phyloP scores from a whole-genome alignment of 2,888 invertebrate genomes.

The Mechanitis messenoides region DNA sequence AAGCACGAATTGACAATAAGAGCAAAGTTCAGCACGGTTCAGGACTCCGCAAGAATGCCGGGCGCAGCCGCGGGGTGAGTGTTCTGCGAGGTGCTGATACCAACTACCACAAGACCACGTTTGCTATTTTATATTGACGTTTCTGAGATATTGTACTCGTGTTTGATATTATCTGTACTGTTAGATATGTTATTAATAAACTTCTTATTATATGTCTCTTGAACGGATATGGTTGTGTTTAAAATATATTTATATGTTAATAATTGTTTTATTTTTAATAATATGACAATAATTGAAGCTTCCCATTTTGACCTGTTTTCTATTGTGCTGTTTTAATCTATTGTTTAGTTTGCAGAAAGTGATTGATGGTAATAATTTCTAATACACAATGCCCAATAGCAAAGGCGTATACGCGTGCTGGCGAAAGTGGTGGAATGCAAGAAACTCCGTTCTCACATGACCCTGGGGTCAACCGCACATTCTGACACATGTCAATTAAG shows the following conservation, averaged over 20 bases:
- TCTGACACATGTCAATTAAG: conserved; percentile 76
- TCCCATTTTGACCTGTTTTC: neutral
- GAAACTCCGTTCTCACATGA: conserved; percentile 69
- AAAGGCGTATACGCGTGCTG: conserved; percentile 35
- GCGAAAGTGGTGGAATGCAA: conserved; percentile 69
- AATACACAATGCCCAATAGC: conserved; percentile 26
- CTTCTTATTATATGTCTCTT: conserved; percentile 1
- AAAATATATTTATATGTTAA: too few species aligned
- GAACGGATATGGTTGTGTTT: neutral
- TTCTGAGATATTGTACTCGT: conserved; percentile 13
- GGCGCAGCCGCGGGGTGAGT: conserved; percentile 52
- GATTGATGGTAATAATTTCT: conserved; percentile 27
- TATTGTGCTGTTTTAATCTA: conserved; percentile 7
- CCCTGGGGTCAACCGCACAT: conserved; percentile 68
- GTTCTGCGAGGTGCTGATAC: conserved; percentile 54
- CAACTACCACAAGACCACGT: conserved; percentile 66
- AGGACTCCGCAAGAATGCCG: conserved; percentile 71
- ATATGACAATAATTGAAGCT: neutral
- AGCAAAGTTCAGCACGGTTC: conserved; percentile 74
- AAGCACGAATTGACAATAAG: conserved; percentile 75
- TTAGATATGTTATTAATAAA: conserved; percentile 8
- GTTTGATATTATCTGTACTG: conserved; percentile 10
- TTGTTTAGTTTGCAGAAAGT: conserved; percentile 21
- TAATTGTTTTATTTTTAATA: neutral
- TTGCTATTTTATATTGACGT: conserved; percentile 40